Evolutionary conservation across 2,888 invertebrate genomes (phyloP).

Genomic region (Spisula solida): DNA sequence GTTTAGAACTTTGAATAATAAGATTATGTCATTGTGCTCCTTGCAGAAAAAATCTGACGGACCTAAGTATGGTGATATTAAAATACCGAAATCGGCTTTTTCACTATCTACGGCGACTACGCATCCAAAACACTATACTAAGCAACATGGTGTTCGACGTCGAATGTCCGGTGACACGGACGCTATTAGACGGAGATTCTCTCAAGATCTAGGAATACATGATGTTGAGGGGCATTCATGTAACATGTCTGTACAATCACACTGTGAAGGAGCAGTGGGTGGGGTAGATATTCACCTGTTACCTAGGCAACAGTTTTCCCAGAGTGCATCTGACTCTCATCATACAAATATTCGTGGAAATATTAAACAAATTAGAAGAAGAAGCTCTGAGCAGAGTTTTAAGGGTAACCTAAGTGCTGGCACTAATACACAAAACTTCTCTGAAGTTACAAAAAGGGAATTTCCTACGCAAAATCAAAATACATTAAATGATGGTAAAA

Average conservation of each 20-base stretch:
- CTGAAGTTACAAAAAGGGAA: not conserved
- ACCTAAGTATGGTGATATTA: slow-evolving; percentile 62
- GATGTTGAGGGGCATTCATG: slow-evolving; percentile 59
- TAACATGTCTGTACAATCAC: slow-evolving; percentile 50
- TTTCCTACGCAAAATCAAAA: not conserved
- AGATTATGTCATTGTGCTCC: slow-evolving; percentile 68
- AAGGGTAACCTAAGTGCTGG: slow-evolving; percentile 18
- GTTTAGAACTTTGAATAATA: slow-evolving; percentile 69
- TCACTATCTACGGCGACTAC: slow-evolving; percentile 72
- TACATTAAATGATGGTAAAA: not conserved
- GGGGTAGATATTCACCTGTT: slow-evolving; percentile 42
- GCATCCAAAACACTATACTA: slow-evolving; percentile 60
- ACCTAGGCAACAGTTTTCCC: slow-evolving; percentile 26
- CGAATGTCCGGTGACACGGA: slow-evolving; percentile 48
- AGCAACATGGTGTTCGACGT: slow-evolving; percentile 54
- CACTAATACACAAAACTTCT: not conserved
- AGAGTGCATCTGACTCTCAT: slow-evolving; percentile 41
- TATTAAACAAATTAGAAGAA: not conserved
- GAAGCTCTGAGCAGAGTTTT: not conserved
- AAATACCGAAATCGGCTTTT: slow-evolving; percentile 72
- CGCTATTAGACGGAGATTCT: slow-evolving; percentile 19
- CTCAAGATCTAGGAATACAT: slow-evolving; percentile 59
- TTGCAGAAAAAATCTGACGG: slow-evolving; percentile 60
- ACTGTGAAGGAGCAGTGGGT: slow-evolving; percentile 57
- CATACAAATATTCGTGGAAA: slow-evolving; percentile 28